These are phyloP conservation scores for Pteropus alecto DNA, from an alignment of 2,113 vertebrate species.

Conservation along the genomic window DNA sequence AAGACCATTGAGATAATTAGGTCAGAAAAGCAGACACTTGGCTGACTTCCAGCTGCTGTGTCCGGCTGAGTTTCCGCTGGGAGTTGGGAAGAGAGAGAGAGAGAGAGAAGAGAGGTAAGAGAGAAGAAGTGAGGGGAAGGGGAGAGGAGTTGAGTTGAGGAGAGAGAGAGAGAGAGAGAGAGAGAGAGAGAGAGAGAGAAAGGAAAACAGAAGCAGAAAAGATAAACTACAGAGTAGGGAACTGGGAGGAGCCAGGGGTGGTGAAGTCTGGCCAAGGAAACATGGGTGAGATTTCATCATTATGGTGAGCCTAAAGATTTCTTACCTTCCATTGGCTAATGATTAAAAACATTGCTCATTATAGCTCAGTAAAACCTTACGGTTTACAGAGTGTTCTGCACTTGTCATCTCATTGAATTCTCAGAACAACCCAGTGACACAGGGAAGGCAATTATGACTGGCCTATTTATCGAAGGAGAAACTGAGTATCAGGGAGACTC, in stretches of 20 bases:
- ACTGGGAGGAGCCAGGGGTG: too few relatives aligned
- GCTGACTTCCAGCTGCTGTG: constrained; percentile 31
- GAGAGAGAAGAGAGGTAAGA: too few relatives aligned
- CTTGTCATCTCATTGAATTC: not conserved
- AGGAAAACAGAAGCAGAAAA: not conserved
- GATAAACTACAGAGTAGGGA: not conserved
- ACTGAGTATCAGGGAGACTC: not conserved
- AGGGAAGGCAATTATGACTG: not conserved
- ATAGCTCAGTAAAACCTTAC: not conserved
- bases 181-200: too few relatives aligned
- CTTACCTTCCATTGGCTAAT: not conserved
- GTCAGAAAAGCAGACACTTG: constrained; percentile 31
- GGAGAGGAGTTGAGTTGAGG: too few relatives aligned
- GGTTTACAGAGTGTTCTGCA: not conserved
- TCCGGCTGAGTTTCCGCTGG: constrained; percentile 1
- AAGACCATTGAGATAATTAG: not conserved
- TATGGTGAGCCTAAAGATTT: not conserved
- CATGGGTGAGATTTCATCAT: too few relatives aligned
- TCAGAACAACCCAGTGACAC: not conserved
- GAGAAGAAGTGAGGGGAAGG: too few relatives aligned
- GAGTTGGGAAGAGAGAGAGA: not conserved
- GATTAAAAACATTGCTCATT: not conserved
- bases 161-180: not conserved
- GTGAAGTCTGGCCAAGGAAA: not conserved
- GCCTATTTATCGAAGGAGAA: not conserved